Evolutionary conservation across 53 echinoderm and acorn worm genomes (phyloP).

Genomic region (Luidia sarsii): DNA sequence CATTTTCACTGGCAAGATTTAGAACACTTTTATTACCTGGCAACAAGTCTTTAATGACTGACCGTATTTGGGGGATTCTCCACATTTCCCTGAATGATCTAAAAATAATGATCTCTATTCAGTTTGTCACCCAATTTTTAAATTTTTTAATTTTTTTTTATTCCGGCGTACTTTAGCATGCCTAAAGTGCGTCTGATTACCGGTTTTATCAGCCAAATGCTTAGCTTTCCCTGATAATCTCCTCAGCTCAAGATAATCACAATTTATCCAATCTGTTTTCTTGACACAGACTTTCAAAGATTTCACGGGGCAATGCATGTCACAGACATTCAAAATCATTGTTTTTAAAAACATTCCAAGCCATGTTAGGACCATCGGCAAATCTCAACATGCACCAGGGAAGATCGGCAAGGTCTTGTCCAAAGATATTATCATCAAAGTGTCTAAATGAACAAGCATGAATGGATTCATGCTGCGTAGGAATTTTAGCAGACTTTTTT

Average conservation of each 20-base stretch:
- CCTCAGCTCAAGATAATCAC: not conserved
- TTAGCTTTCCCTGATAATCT: not conserved
- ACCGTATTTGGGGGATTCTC: no score
- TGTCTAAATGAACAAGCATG: conserved; percentile 3
- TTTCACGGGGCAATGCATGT: not conserved
- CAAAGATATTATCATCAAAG: not conserved
- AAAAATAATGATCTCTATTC: no score
- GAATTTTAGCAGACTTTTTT: not conserved
- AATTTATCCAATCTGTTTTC: not conserved
- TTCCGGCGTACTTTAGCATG: no score
- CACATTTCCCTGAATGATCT: no score
- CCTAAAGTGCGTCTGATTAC: no score
- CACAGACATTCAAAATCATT: not conserved
- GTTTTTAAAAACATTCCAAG: conserved; percentile 1
- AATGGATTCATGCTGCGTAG: not conserved
- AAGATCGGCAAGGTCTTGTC: not conserved
- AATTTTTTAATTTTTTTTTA: no score
- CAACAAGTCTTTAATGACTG: no score
- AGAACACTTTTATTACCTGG: no score
- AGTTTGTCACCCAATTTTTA: no score
- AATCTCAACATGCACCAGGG: not conserved
- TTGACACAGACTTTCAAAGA: not conserved
- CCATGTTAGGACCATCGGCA: not conserved
- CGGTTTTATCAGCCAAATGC: no score
- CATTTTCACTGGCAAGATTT: no score